These are phyloP conservation scores for Pseudomyrmex dendroicus DNA, from an alignment of 1,140 invertebrate species.

Conservation along the genomic window DNA sequence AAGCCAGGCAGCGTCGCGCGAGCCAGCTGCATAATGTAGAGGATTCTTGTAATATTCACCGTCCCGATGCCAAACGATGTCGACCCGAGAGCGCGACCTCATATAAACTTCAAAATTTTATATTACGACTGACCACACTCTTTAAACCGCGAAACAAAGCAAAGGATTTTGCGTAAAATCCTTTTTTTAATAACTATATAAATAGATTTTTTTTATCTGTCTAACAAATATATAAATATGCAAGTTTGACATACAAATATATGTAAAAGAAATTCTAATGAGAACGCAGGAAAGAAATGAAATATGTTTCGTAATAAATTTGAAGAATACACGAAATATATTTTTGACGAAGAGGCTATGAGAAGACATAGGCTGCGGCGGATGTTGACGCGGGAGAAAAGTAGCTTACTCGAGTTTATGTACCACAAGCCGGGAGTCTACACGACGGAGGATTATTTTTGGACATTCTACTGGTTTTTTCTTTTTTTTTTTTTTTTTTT, in stretches of 20 bases:
- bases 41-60: conserved; percentile 31
- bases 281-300: too few relatives aligned
- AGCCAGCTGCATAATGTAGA: conserved; percentile 17
- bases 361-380: background rate
- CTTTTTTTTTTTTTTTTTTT: too few relatives aligned
- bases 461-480: conserved; percentile 38
- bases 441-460: conserved; percentile 43
- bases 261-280: too few relatives aligned
- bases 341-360: background rate
- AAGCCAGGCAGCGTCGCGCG: background rate
- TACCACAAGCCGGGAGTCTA: conserved; percentile 28
- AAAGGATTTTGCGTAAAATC: too few relatives aligned
- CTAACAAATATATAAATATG: too few relatives aligned
- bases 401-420: conserved; percentile 37
- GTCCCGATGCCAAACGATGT: conserved; percentile 16
- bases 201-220: too few relatives aligned
- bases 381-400: conserved; percentile 10
- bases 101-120: conserved; percentile 8
- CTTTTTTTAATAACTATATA: too few relatives aligned
- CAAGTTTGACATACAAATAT: too few relatives aligned
- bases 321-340: too few relatives aligned
- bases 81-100: conserved; percentile 6
- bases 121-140: background rate
- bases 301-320: too few relatives aligned
- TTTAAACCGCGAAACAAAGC: too few relatives aligned